These are phyloP conservation scores for Sander vitreus DNA, from an alignment of 2,113 vertebrate species.

Conservation along the genomic window DNA sequence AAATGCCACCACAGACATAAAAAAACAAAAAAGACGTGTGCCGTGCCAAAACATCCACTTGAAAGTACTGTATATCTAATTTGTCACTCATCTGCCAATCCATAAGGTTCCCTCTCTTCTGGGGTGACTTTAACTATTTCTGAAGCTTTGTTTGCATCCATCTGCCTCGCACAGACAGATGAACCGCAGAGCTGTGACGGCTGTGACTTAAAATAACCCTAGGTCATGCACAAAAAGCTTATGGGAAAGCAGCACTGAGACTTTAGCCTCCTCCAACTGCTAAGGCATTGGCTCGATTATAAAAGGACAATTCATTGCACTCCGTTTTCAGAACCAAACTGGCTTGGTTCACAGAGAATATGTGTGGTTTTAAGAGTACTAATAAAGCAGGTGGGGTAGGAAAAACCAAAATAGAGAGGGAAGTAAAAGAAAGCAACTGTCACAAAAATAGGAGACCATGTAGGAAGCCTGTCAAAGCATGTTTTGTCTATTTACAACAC, in stretches of 20 bases:
- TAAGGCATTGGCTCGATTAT: conserved; percentile 40
- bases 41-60: conserved; percentile 12
- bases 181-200: conserved; percentile 49
- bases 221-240: conserved; percentile 49
- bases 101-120: conserved; percentile 28
- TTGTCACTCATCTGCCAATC: conserved; percentile 43
- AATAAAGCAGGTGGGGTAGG: conserved; percentile 45
- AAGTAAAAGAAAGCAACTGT: conserved; percentile 44
- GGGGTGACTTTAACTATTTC: conserved; percentile 49
- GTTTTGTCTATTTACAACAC: conserved; percentile 72
- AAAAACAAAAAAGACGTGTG: conserved; percentile 3
- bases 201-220: conserved; percentile 50
- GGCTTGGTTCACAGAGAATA: conserved; percentile 40
- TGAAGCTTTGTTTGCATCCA: conserved; percentile 46
- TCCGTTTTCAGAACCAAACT: conserved; percentile 56
- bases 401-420: conserved; percentile 35
- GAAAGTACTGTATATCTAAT: conserved; percentile 28
- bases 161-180: conserved; percentile 47
- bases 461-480: conserved; percentile 64
- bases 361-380: conserved; percentile 54
- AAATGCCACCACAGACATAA: conserved; percentile 38
- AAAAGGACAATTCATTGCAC: conserved; percentile 37
- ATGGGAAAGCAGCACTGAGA: conserved; percentile 56
- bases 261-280: conserved; percentile 15
- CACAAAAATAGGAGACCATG: conserved; percentile 39